Evolutionary conservation across 2,888 invertebrate genomes (phyloP).

Genomic region (Tubulanus polymorphus): DNA sequence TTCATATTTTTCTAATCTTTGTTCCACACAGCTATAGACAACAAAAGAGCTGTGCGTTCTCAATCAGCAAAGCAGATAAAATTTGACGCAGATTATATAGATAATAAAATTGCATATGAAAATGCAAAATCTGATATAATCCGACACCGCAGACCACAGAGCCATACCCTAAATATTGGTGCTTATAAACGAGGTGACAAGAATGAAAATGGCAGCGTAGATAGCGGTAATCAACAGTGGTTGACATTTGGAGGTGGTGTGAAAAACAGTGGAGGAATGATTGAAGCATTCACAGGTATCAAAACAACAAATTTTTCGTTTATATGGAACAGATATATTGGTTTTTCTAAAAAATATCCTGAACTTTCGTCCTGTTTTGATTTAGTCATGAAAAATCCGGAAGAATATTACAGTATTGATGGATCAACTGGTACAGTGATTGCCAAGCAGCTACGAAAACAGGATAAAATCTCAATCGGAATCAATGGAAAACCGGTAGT

Average conservation of each 20-base stretch:
- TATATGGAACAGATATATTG: too few species aligned
- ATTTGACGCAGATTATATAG: too few species aligned
- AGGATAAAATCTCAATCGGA: background rate
- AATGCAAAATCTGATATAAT: background rate
- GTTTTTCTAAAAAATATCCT: too few species aligned
- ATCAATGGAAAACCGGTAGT: background rate
- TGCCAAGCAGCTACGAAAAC: background rate
- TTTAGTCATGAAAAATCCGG: conserved; percentile 1
- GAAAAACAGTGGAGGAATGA: background rate
- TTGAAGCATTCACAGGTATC: background rate
- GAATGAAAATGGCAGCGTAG: background rate
- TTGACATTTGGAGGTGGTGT: background rate
- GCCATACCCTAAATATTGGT: background rate
- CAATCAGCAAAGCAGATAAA: too few species aligned
- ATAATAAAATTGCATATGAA: too few species aligned
- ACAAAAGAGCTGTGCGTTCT: too few species aligned
- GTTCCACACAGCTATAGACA: too few species aligned
- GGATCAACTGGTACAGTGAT: background rate
- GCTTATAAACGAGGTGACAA: background rate
- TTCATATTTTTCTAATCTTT: too few species aligned
- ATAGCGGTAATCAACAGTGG: background rate
- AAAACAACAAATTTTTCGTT: too few species aligned
- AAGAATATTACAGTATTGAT: background rate
- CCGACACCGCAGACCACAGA: background rate
- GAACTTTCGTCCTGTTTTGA: too few species aligned